phyloP scores from a whole-genome alignment of 2,113 vertebrate species.

The Gorsachius goisagi region DNA sequence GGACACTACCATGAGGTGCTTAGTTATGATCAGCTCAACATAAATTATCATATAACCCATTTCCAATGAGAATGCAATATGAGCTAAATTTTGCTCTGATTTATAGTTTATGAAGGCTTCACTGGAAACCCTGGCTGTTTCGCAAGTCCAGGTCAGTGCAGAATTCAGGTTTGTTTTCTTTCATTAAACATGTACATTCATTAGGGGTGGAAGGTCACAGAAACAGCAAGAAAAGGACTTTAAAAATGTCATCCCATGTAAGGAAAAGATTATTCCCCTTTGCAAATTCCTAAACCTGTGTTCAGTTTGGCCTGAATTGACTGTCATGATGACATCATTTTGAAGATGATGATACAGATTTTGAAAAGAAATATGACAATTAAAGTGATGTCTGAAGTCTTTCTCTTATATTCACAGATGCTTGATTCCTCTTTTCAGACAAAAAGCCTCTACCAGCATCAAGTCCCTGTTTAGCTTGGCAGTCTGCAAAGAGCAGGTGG shows the following conservation, averaged over 20 bases:
- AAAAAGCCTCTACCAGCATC: background rate
- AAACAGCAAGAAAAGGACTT: background rate
- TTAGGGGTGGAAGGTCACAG: background rate
- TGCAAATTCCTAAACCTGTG: background rate
- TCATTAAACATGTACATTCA: background rate
- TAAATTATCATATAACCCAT: slow-evolving; percentile 47
- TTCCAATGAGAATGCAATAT: slow-evolving; percentile 63
- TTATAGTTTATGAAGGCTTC: slow-evolving; percentile 45
- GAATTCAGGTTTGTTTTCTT: slow-evolving; percentile 16
- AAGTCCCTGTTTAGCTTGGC: background rate
- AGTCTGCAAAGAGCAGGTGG: background rate
- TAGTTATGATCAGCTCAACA: slow-evolving; percentile 35
- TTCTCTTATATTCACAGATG: background rate
- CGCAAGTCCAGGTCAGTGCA: background rate
- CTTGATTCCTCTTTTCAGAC: background rate
- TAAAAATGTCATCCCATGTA: background rate
- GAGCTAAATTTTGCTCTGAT: slow-evolving; percentile 55
- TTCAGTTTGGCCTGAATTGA: background rate
- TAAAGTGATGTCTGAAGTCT: background rate
- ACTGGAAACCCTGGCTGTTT: background rate
- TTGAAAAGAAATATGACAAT: background rate
- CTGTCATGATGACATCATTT: background rate
- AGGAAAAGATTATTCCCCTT: background rate
- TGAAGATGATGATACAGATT: background rate
- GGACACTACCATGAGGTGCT: slow-evolving; percentile 45